Base-by-base conservation (phyloP, 2,113 vertebrate genomes). In the Lampris megalopsis region DNA sequence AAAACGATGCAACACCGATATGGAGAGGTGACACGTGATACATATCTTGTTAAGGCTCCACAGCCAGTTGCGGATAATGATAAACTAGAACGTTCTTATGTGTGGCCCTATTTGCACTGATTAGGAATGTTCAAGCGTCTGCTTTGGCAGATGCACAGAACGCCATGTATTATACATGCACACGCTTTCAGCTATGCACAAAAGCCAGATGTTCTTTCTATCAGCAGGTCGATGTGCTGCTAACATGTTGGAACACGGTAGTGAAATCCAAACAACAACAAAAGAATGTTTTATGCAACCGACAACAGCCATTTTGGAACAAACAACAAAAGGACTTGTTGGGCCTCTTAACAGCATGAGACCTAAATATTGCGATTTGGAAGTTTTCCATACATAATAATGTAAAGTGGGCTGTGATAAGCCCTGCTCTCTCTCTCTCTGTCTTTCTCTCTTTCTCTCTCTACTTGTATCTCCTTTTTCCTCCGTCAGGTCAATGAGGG, bases 131-230 rank as follows among this genome's bases (percentile, higher is more conserved):
- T 65, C 88, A 82, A 85, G 70, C 79, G 63, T 83, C 56, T 64
- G 83, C 75, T 91, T 89, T 93, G 93, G 90, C 93, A 94, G 89
- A 91, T 89, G 88, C 88, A 91, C 89, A 93, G 88, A 89, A 78
- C 78, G 53, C 91, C 92, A 94, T 94, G 83, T 93, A 94, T 94
- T 90, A 94, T 94, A 91, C 82, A 95, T 92, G 84, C 82, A 80
- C 49, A 75, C 79, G 90, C 85, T 86, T 92, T 94, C 90, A 93
- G 91, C 86, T 92, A 89, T 92, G 91, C 92, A 92, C 90, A 89
- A 92, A 93, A 93, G 91, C 91, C 93, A 94, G 93, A 92, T 94
- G 93, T 94, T 94, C 88, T 52, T 81, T 85, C 87, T 68, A 86
- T 91, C 82, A 82, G 79, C 71, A 68, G 65, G 77, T 89, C 85